Conservation (phyloP, 2,888 invertebrate genomes). For the Epiblema foenella region DNA sequence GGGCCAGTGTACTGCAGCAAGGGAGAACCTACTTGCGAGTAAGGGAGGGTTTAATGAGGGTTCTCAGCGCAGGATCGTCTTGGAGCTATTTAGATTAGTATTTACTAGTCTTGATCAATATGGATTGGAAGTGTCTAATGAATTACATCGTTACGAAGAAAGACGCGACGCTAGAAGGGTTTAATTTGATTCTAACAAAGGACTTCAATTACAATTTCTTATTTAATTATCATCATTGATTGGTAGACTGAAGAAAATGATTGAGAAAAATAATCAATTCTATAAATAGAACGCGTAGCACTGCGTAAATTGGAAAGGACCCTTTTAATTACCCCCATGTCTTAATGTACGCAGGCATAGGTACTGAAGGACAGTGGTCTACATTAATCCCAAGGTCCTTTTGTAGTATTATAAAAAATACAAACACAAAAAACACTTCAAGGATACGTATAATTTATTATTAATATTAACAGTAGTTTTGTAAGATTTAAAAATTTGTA, state of each 20-base stretch:
- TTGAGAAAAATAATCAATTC: neutral
- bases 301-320: slow-evolving; percentile 1
- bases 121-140: slow-evolving; percentile 17
- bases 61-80: slow-evolving; percentile 10
- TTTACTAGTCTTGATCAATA: slow-evolving; percentile 9
- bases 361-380: no score
- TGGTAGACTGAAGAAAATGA: neutral
- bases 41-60: slow-evolving; percentile 26
- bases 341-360: no score
- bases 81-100: neutral
- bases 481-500: no score
- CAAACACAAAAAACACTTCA: no score
- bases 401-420: no score
- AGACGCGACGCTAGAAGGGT: neutral
- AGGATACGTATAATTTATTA: no score
- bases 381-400: no score
- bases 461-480: no score
- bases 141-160: slow-evolving; percentile 18
- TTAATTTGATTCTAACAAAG: slow-evolving; percentile 2
- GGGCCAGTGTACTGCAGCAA: slow-evolving; percentile 1
- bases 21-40: neutral
- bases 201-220: neutral
- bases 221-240: neutral
- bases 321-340: neutral
- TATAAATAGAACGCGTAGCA: slow-evolving; percentile 4